phyloP scores from a whole-genome alignment of 1,140 invertebrate genomes.

The Caerostris darwini region DNA sequence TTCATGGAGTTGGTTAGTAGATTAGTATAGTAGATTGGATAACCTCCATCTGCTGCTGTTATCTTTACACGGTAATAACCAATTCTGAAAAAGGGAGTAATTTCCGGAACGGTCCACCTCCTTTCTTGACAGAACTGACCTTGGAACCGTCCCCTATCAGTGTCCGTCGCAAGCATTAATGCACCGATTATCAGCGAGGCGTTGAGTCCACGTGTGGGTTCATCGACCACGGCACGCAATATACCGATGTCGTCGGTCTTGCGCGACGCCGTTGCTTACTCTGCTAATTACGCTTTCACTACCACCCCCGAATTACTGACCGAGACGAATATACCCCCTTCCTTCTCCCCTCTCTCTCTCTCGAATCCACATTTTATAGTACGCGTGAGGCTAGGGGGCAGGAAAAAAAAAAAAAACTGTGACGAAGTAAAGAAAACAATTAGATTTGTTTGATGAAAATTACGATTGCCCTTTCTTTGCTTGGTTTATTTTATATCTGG shows the following conservation, averaged over 20 bases:
- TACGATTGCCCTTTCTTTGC: background rate
- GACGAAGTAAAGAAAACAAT: no score
- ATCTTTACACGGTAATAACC: constrained; percentile 4
- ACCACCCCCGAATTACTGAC: background rate
- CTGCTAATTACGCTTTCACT: constrained; percentile 31
- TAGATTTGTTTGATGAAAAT: background rate
- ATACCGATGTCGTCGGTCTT: background rate
- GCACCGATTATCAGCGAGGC: constrained; percentile 56
- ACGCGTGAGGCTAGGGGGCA: background rate
- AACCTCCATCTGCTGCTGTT: background rate
- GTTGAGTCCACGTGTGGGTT: constrained; percentile 56
- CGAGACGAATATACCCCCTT: background rate
- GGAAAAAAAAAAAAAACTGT: no score
- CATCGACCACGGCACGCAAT: constrained; percentile 62
- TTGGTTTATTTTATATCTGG: background rate
- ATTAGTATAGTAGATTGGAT: background rate
- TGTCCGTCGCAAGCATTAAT: constrained; percentile 55
- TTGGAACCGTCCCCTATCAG: constrained; percentile 57
- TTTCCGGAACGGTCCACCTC: constrained; percentile 1
- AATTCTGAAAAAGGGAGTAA: background rate
- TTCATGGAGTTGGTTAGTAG: no score
- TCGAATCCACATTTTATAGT: background rate
- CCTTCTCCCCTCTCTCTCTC: background rate
- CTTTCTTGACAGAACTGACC: background rate
- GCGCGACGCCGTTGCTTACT: constrained; percentile 15